Percentiles rank a stretch among this genome's conserved stretches.
These are phyloP conservation scores for Abramis brama DNA, from an alignment of 2,113 vertebrate genomes.

Conservation along the genomic window DNA sequence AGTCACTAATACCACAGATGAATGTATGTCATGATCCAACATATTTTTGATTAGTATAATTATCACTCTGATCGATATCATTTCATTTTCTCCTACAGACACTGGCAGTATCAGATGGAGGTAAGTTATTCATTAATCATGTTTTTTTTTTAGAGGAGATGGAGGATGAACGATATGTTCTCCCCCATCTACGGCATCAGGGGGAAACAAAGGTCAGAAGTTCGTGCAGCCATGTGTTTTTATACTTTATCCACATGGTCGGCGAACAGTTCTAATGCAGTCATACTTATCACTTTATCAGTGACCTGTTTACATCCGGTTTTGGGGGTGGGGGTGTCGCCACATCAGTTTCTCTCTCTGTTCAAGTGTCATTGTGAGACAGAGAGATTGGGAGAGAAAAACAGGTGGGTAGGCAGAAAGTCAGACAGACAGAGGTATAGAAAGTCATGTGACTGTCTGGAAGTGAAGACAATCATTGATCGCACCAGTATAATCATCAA, in stretches of 20 bases:
- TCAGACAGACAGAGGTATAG: constrained; percentile 12
- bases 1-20: background rate
- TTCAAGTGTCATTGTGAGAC: constrained; percentile 45
- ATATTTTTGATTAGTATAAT: constrained; percentile 31
- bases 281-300: constrained; percentile 42
- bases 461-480: constrained; percentile 27
- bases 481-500: background rate
- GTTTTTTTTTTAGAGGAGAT: background rate
- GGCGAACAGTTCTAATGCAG: background rate
- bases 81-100: constrained; percentile 69
- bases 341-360: constrained; percentile 44
- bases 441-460: constrained; percentile 53
- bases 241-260: constrained; percentile 26
- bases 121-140: constrained; percentile 68
- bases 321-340: constrained; percentile 43
- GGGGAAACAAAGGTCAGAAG: background rate
- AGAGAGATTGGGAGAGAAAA: constrained; percentile 3
- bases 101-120: constrained; percentile 82
- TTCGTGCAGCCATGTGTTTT: background rate
- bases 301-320: constrained; percentile 57
- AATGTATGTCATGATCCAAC: background rate
- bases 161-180: constrained; percentile 32
- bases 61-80: constrained; percentile 5
- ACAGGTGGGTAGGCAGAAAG: background rate
- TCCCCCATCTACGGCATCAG: background rate